A percentile compares a stretch with the other conserved stretches of the same genome.
Evolutionary conservation across 2,797 vertebrate genomes (phyloP).

Genomic region (Danio aesculapii): DNA sequence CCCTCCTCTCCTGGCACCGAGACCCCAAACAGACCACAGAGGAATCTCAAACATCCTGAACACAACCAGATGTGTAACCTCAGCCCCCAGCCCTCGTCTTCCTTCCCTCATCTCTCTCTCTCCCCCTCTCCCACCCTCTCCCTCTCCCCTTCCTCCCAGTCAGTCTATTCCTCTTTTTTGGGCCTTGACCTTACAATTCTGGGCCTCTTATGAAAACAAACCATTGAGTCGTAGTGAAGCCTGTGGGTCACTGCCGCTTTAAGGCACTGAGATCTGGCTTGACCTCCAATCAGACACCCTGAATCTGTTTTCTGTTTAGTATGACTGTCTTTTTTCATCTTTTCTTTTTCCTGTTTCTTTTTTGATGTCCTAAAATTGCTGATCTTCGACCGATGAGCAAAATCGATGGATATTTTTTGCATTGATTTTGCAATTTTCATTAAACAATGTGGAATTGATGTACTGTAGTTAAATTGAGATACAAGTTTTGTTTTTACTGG

Average conservation of each 20-base stretch:
- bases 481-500: background rate
- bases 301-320: background rate
- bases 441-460: background rate
- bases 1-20: conserved; percentile 40
- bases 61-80: conserved; percentile 64
- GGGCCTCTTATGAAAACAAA: conserved; percentile 23
- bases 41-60: conserved; percentile 59
- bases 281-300: background rate
- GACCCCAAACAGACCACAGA: conserved; percentile 48
- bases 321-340: background rate
- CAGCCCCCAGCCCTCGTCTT: conserved; percentile 45
- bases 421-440: background rate
- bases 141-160: background rate
- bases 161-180: conserved; percentile 5
- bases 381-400: background rate
- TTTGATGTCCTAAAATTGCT: background rate
- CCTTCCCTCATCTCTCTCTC: conserved; percentile 21
- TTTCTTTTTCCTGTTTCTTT: background rate
- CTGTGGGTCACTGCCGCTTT: conserved; percentile 20
- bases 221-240: background rate
- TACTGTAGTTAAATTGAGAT: background rate
- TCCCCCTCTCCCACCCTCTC: background rate
- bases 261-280: background rate
- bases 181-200: conserved; percentile 21
- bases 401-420: background rate